A percentile compares a stretch with the other conserved stretches of the same genome.
Evolutionary conservation across 2,113 vertebrate species (phyloP).

Genomic region (Clarias batrachus): DNA sequence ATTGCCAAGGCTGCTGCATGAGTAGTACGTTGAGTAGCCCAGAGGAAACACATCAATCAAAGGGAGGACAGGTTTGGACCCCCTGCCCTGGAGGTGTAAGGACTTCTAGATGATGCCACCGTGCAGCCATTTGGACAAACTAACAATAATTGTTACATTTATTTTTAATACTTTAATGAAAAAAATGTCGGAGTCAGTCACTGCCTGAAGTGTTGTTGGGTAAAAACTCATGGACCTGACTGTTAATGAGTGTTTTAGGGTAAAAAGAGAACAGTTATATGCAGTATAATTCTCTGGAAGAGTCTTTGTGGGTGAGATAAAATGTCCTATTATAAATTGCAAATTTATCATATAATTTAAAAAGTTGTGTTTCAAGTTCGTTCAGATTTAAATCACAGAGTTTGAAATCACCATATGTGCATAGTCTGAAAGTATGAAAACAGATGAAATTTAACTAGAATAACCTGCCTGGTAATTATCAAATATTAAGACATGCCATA

Average conservation of each 20-base stretch:
- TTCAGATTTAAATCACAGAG: not conserved
- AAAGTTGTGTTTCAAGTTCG: not conserved
- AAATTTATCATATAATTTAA: too few species aligned
- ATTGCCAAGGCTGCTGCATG: conserved; percentile 24
- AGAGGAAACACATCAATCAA: too few species aligned
- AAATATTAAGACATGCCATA: not conserved
- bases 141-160: too few species aligned
- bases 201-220: too few species aligned
- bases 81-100: too few species aligned
- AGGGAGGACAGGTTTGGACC: too few species aligned
- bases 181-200: too few species aligned
- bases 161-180: too few species aligned
- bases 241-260: not conserved
- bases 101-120: too few species aligned
- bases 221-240: too few species aligned
- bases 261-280: not conserved
- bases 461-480: not conserved
- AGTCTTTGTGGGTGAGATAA: not conserved
- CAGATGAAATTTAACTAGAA: not conserved
- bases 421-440: not conserved
- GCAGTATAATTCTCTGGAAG: not conserved
- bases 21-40: too few species aligned
- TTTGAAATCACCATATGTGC: not conserved
- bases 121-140: too few species aligned
- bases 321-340: not conserved